Conservation (phyloP, 2,888 invertebrate species). For the Cheilosia vernalis region DNA sequence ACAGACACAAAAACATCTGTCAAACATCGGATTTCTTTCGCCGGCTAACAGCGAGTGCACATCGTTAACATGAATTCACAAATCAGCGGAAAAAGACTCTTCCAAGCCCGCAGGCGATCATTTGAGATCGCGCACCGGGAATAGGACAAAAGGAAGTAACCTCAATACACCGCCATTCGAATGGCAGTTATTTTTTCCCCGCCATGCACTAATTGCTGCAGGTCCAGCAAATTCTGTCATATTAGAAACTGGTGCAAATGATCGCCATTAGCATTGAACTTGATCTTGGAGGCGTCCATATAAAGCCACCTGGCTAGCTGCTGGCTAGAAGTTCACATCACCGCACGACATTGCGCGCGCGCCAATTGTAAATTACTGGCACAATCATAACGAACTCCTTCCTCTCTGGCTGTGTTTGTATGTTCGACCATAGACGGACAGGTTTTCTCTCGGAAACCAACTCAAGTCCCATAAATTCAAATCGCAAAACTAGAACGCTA, state of each 20-base stretch:
- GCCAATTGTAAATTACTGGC: slow-evolving; percentile 52
- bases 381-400: slow-evolving; percentile 54
- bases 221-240: slow-evolving; percentile 48
- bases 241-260: slow-evolving; percentile 65
- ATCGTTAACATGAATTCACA: slow-evolving; percentile 51
- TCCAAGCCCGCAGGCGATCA: slow-evolving; percentile 38
- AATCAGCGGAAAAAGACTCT: slow-evolving; percentile 12
- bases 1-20: not conserved
- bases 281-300: slow-evolving; percentile 63
- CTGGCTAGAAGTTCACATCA: slow-evolving; percentile 64
- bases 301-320: slow-evolving; percentile 38
- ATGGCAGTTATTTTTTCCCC: slow-evolving; percentile 4
- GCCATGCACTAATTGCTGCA: slow-evolving; percentile 54
- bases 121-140: slow-evolving; percentile 20
- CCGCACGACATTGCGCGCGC: slow-evolving; percentile 60
- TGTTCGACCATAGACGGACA: slow-evolving; percentile 29
- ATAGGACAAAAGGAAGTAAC: slow-evolving; percentile 68
- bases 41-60: not conserved
- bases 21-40: slow-evolving; percentile 1
- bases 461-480: slow-evolving; percentile 43
- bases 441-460: slow-evolving; percentile 32
- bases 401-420: not conserved
- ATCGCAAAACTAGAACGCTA: slow-evolving; percentile 59
- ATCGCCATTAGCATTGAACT: slow-evolving; percentile 71
- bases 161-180: slow-evolving; percentile 31